phyloP scores from a whole-genome alignment of 1,140 invertebrate species.

The Aphidius ervi region DNA sequence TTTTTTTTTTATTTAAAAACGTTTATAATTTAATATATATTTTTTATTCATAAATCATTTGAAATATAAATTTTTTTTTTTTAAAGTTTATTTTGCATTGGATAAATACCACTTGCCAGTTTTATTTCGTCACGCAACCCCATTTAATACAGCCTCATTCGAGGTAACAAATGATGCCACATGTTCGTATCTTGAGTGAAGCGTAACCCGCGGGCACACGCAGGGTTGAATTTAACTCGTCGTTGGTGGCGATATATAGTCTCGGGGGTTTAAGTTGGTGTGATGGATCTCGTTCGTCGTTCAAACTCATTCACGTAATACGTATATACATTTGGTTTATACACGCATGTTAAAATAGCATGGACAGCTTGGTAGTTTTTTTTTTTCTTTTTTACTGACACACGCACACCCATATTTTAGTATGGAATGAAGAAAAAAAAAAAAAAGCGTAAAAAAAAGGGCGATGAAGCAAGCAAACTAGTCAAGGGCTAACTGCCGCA shows the following conservation, averaged over 20 bases:
- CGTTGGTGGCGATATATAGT: background rate
- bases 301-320: slow-evolving; percentile 30
- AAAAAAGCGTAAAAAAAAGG: slow-evolving; percentile 16
- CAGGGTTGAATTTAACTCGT: slow-evolving; percentile 20
- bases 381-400: background rate
- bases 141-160: slow-evolving; percentile 11
- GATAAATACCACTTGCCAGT: slow-evolving; percentile 11
- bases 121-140: slow-evolving; percentile 12
- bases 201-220: slow-evolving; percentile 25
- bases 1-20: too few relatives aligned
- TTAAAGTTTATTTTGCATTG: background rate
- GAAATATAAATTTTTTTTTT: background rate
- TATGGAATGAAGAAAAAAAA: background rate
- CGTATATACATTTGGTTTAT: slow-evolving; percentile 27
- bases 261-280: too few relatives aligned
- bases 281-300: slow-evolving; percentile 17
- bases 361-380: too few relatives aligned
- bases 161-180: slow-evolving; percentile 52
- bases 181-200: slow-evolving; percentile 48
- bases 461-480: slow-evolving; percentile 6
- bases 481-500: slow-evolving; percentile 36
- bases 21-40: too few relatives aligned
- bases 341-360: too few relatives aligned
- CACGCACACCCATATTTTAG: slow-evolving; percentile 3
- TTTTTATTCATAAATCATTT: too few relatives aligned